A percentile compares a stretch with the other conserved stretches of the same genome.
These are phyloP conservation scores for Zygothrica quintamaculata DNA, from an alignment of 2,888 invertebrate genomes.

Conservation along the genomic window DNA sequence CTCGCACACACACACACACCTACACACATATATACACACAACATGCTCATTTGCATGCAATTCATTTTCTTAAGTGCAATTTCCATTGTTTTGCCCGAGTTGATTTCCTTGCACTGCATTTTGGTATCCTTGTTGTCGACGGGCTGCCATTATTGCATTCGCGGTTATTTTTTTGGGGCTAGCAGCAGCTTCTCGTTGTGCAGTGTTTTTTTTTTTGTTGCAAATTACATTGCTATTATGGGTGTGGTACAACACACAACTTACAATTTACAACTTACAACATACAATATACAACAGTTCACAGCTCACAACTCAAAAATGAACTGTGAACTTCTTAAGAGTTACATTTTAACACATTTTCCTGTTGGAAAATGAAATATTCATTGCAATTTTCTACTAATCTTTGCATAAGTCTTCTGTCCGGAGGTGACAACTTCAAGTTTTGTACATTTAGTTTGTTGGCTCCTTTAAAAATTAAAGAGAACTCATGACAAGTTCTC, in stretches of 20 bases:
- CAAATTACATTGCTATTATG: constrained; percentile 70
- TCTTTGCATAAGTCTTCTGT: constrained; percentile 38
- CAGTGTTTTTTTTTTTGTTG: constrained; percentile 53
- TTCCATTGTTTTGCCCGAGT: constrained; percentile 73
- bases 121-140: constrained; percentile 38
- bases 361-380: constrained; percentile 33
- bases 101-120: constrained; percentile 58
- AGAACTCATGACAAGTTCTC: constrained; percentile 25
- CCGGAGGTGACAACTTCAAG: constrained; percentile 33
- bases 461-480: constrained; percentile 25
- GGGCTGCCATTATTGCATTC: constrained; percentile 40
- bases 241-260: constrained; percentile 19
- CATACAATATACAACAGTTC: background rate
- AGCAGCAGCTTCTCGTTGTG: constrained; percentile 5
- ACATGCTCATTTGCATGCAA: constrained; percentile 80
- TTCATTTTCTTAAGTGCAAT: constrained; percentile 83
- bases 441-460: constrained; percentile 17
- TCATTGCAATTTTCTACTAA: constrained; percentile 46
- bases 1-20: constrained; percentile 11
- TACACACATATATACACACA: background rate
- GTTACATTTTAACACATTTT: constrained; percentile 4
- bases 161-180: constrained; percentile 38
- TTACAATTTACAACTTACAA: constrained; percentile 5
- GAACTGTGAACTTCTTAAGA: background rate
- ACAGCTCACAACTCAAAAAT: background rate